phyloP scores from a whole-genome alignment of 1,140 invertebrate species.

The Parapsyche elsis region DNA sequence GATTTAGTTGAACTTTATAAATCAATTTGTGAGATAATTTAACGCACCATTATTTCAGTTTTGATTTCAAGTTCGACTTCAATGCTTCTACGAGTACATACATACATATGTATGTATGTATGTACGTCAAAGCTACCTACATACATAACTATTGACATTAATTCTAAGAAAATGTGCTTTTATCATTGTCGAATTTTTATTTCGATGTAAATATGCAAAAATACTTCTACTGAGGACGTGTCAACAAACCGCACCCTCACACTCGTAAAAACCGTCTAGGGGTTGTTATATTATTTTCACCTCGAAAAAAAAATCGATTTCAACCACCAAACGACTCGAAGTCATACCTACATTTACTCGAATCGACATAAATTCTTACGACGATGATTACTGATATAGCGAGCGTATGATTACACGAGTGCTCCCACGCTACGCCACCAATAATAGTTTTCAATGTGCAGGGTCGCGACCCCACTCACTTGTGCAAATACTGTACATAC shows the following conservation, averaged over 20 bases:
- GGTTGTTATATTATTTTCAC: not conserved
- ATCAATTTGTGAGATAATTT: too few relatives aligned
- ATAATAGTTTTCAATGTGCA: not conserved
- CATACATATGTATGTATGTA: too few relatives aligned
- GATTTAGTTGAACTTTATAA: too few relatives aligned
- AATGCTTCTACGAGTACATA: too few relatives aligned
- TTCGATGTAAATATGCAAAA: constrained; percentile 8
- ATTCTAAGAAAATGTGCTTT: too few relatives aligned
- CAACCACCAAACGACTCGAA: not conserved
- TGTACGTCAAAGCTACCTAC: too few relatives aligned
- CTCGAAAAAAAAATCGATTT: not conserved
- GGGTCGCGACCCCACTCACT: not conserved
- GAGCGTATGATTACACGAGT: not conserved
- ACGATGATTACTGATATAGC: not conserved
- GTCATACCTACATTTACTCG: too few relatives aligned
- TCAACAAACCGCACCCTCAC: constrained; percentile 18
- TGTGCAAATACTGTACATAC: not conserved
- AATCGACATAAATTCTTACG: too few relatives aligned
- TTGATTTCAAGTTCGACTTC: too few relatives aligned
- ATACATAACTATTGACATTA: too few relatives aligned
- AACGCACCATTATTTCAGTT: too few relatives aligned
- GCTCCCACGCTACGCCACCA: not conserved
- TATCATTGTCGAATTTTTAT: too few relatives aligned
- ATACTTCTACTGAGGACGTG: not conserved
- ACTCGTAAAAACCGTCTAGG: constrained; percentile 26